These are phyloP conservation scores for Actenoides hombroni DNA, from an alignment of 2,113 vertebrate species.

Conservation along the genomic window DNA sequence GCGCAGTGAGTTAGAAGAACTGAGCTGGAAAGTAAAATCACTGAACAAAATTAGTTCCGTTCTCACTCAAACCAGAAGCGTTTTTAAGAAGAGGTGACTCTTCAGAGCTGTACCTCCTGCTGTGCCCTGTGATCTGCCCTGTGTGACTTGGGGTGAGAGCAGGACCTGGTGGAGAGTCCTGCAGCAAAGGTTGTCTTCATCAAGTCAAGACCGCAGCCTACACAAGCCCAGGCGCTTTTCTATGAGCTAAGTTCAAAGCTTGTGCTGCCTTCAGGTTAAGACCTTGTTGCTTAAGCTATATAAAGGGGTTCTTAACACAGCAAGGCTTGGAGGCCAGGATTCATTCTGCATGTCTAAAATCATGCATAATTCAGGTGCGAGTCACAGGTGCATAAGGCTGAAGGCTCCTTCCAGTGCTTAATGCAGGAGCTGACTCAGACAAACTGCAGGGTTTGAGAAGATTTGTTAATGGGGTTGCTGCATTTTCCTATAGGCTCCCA, in stretches of 20 bases:
- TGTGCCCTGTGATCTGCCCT: background rate
- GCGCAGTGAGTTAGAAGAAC: too few species aligned
- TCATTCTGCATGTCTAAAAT: background rate
- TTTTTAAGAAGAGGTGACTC: background rate
- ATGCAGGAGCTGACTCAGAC: background rate
- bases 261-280: background rate
- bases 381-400: background rate
- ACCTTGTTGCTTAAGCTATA: background rate
- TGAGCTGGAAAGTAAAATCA: too few species aligned
- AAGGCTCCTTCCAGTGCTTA: background rate
- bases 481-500: background rate
- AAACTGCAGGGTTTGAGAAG: background rate
- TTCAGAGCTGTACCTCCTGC: background rate
- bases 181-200: background rate
- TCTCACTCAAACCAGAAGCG: too few species aligned
- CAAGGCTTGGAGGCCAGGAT: background rate
- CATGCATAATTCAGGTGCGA: constrained; percentile 13
- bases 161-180: background rate
- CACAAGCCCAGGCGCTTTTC: background rate
- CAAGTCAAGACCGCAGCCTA: background rate
- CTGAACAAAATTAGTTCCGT: too few species aligned
- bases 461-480: background rate
- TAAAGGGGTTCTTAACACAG: background rate
- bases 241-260: background rate
- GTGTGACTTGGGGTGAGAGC: background rate